Percentiles rank a stretch among this genome's conserved stretches.
Evolutionary conservation across 2,888 invertebrate species (phyloP).

Genomic region (Acrobasis suavella): DNA sequence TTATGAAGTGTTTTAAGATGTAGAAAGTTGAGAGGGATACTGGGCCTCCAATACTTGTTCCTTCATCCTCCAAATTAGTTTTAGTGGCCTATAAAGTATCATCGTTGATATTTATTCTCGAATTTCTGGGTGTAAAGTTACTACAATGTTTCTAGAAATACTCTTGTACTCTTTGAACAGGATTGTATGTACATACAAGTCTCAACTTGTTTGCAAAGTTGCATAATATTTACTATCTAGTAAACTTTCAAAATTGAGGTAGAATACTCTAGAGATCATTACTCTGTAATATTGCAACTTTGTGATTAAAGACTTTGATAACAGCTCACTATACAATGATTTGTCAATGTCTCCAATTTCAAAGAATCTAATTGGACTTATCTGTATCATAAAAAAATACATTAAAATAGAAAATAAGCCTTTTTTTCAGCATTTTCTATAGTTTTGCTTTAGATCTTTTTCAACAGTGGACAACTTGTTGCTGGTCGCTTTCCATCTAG

Average conservation of each 20-base stretch:
- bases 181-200: background rate
- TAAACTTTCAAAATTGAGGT: background rate
- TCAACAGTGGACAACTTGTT: no score
- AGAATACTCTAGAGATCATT: background rate
- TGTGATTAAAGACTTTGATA: background rate
- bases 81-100: background rate
- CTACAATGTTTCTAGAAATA: background rate
- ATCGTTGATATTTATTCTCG: background rate
- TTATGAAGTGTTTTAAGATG: constrained; percentile 23
- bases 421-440: no score
- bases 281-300: background rate
- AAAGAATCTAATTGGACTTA: no score
- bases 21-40: constrained; percentile 27
- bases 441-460: no score
- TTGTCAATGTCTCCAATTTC: no score
- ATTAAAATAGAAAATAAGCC: no score
- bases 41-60: background rate
- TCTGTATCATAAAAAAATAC: no score
- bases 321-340: no score
- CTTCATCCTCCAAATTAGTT: background rate
- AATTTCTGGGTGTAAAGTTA: background rate
- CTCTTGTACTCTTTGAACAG: background rate
- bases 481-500: no score
- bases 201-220: background rate
- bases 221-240: background rate